Percentiles rank a stretch among this genome's conserved stretches.
phyloP scores from a whole-genome alignment of 2,888 invertebrate species.

The Notocelia uddmanniana region DNA sequence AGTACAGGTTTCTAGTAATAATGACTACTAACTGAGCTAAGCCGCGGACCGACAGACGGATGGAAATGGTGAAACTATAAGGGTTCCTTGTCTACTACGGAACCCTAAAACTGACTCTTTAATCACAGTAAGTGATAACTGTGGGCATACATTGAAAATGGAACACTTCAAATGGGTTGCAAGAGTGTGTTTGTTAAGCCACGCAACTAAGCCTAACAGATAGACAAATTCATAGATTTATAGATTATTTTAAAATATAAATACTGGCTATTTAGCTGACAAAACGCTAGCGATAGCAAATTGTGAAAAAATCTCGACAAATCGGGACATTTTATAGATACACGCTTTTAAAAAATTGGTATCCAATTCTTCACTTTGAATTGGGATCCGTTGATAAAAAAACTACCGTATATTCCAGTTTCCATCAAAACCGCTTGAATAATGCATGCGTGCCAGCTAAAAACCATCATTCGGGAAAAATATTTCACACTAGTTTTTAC shows the following conservation, averaged over 20 bases:
- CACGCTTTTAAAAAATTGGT: not conserved
- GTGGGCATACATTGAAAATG: no score
- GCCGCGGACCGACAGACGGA: no score
- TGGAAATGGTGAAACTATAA: no score
- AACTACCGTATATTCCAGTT: constrained; percentile 25
- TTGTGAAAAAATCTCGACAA: not conserved
- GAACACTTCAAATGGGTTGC: no score
- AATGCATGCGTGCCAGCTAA: constrained; percentile 31
- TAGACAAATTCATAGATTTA: not conserved
- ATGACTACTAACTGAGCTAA: no score
- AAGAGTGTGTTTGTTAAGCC: no score
- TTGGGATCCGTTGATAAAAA: constrained; percentile 25
- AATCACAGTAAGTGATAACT: no score
- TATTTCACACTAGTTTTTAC: constrained; percentile 10
- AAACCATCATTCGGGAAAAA: constrained; percentile 23
- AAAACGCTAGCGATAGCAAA: not conserved
- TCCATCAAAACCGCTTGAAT: constrained; percentile 36
- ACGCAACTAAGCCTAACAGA: not conserved
- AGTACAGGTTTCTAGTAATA: no score
- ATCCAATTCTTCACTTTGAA: constrained; percentile 26
- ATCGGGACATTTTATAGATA: not conserved
- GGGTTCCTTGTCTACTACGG: no score
- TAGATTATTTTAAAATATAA: not conserved
- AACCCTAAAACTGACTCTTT: no score
- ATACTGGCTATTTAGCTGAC: not conserved